phyloP scores from a whole-genome alignment of 2,888 invertebrate species.

The Drosophila differens region DNA sequence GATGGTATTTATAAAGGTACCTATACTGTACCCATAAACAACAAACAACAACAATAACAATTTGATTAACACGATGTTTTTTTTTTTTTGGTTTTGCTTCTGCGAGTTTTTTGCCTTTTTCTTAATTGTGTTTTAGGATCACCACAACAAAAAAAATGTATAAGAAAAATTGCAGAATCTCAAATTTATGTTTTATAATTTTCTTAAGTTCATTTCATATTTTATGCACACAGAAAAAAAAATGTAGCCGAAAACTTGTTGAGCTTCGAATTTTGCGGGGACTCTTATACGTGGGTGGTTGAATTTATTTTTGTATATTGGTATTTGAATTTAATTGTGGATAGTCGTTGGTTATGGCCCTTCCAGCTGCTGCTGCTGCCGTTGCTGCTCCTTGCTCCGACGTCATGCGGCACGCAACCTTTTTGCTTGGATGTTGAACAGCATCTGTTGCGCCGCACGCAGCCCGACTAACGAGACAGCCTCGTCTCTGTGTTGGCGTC shows the following conservation, averaged over 20 bases:
- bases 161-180: conserved; percentile 27
- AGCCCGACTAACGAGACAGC: conserved; percentile 63
- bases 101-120: not conserved
- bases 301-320: conserved; percentile 5
- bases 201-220: conserved; percentile 15
- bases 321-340: conserved; percentile 11
- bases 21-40: conserved; percentile 6
- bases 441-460: conserved; percentile 75
- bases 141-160: conserved; percentile 40
- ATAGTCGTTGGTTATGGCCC: not conserved
- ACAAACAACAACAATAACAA: conserved; percentile 19
- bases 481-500: conserved; percentile 23
- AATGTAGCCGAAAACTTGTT: conserved; percentile 35
- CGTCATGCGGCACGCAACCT: conserved; percentile 65
- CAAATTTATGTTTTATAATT: not conserved
- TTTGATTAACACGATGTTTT: conserved; percentile 21
- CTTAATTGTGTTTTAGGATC: not conserved
- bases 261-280: conserved; percentile 28
- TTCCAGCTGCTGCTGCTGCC: conserved; percentile 5
- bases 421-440: conserved; percentile 73
- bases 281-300: conserved; percentile 1
- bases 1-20: conserved; percentile 5
- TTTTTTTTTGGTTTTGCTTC: conserved; percentile 1
- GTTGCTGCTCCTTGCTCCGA: conserved; percentile 1
- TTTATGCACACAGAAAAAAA: conserved; percentile 28